A percentile compares a stretch with the other conserved stretches of the same genome.
phyloP scores from a whole-genome alignment of 2,797 vertebrate species.

The Setipinna tenuifilis region DNA sequence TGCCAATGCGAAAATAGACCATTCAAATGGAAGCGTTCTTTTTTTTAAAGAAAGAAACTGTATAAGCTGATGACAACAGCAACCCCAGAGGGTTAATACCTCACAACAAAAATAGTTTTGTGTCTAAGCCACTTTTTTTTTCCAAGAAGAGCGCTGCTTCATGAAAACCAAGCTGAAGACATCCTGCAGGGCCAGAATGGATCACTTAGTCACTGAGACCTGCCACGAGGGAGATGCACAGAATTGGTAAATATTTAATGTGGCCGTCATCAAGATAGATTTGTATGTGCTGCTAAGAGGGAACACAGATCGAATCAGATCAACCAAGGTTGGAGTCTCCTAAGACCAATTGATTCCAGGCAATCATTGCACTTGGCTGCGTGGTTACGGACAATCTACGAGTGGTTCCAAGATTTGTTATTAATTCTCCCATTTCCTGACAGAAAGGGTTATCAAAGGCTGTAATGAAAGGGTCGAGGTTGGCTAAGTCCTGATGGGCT shows the following conservation, averaged over 20 bases:
- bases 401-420: conserved; percentile 64
- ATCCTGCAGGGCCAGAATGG: conserved; percentile 1
- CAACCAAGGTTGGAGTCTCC: conserved; percentile 53
- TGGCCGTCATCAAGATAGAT: conserved; percentile 69
- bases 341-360: conserved; percentile 60
- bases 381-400: conserved; percentile 34
- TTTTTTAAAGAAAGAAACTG: no score
- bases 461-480: conserved; percentile 76
- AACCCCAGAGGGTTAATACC: no score
- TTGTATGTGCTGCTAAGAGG: conserved; percentile 68
- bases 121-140: conserved; percentile 7
- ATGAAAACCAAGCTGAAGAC: conserved; percentile 4
- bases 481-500: conserved; percentile 69
- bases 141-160: conserved; percentile 8
- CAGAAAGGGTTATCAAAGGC: conserved; percentile 55
- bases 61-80: no score
- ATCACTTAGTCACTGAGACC: conserved; percentile 40
- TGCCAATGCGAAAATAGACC: no score
- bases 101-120: neutral
- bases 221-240: conserved; percentile 40
- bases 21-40: no score
- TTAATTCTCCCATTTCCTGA: conserved; percentile 70
- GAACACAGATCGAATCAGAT: conserved; percentile 67
- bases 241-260: conserved; percentile 56
- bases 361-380: conserved; percentile 31